Evolutionary conservation across 2,113 vertebrate genomes (phyloP), one percentile per base, ranked within the genome.

Genomic region (Centrocercus urophasianus): DNA sequence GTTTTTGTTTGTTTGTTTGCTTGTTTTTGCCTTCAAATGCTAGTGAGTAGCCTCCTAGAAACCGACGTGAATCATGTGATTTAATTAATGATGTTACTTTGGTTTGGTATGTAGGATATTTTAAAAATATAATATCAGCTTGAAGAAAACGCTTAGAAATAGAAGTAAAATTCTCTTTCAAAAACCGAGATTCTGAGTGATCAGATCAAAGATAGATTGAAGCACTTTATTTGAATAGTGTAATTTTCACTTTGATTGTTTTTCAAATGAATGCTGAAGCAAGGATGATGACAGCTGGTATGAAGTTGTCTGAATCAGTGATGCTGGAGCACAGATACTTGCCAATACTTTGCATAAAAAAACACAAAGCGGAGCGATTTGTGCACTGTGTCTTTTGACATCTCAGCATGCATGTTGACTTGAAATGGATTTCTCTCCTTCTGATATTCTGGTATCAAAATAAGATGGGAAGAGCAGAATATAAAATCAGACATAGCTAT

Each of bases 261-360:
- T 89, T 85, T 92, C 90, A 88, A 25, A 36, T 80, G 17, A 14
- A 85, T 93, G 0, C 54, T 81, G 67, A 52, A 86, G 66, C 54
- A 83, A 61, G 85, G 36, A 89, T 80, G 71, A 85, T 93, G 96
- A 92, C 78, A 96, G 83, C 63, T 94, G 43, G 63, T 76, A 88
- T 69, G 89, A 92, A 96, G 75, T 57, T 89, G 77, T 93, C 88
- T 83, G 88, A 95, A 95, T 93, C 91, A 93, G 80, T 92, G 86
- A 84, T 78, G 81, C 19, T 28, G 36, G 63, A 92, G 91, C 22
- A 32, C 65, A 96, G 95, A 95, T 86, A 67, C 36, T 50, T 78
- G 67, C 59, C 61, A 75, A 83, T 74, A 74, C 61, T 92, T 96
- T 76, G 54, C 91, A 96, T 93, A 87, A 54, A 54, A 95, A 86